A percentile compares a stretch with the other conserved stretches of the same genome.
phyloP scores from a whole-genome alignment of 2,888 invertebrate species.

The Trichacis sp. region DNA sequence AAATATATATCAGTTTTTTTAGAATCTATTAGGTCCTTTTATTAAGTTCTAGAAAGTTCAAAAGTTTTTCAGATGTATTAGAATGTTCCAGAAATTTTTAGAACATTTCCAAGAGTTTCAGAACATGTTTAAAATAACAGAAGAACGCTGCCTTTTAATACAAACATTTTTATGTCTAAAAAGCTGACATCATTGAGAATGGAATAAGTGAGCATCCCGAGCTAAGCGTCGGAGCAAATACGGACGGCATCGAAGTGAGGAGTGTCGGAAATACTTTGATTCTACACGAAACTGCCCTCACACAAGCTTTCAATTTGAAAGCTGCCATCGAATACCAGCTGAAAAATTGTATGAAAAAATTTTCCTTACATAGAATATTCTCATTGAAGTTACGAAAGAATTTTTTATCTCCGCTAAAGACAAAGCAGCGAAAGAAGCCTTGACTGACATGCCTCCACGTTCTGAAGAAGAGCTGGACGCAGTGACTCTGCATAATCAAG shows the following conservation, averaged over 20 bases:
- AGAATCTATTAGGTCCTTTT: no score
- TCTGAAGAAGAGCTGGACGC: constrained; percentile 98
- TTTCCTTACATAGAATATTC: no score
- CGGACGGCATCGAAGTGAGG: constrained; percentile 91
- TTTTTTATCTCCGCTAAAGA: no score
- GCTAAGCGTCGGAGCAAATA: constrained; percentile 95
- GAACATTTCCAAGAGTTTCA: no score
- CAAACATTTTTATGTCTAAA: constrained; percentile 45
- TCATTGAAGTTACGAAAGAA: no score
- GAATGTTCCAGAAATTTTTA: no score
- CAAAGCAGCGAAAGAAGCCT: constrained; percentile 87
- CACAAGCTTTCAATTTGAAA: constrained; percentile 98
- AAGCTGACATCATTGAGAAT: constrained; percentile 91
- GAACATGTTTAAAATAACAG: no score
- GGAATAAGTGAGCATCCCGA: constrained; percentile 98
- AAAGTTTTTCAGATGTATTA: no score
- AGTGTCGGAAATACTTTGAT: constrained; percentile 96
- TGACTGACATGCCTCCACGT: constrained; percentile 91
- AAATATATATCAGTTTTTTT: no score
- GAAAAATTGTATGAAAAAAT: constrained; percentile 83
- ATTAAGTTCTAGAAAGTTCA: no score
- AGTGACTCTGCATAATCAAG: constrained; percentile 97
- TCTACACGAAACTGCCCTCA: constrained; percentile 94
- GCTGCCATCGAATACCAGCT: constrained; percentile 97
- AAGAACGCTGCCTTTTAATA: no score